Evolutionary conservation across 2,113 vertebrate species (phyloP), one percentile per base, ranked within the genome.

Genomic region (Meriones unguiculatus): DNA sequence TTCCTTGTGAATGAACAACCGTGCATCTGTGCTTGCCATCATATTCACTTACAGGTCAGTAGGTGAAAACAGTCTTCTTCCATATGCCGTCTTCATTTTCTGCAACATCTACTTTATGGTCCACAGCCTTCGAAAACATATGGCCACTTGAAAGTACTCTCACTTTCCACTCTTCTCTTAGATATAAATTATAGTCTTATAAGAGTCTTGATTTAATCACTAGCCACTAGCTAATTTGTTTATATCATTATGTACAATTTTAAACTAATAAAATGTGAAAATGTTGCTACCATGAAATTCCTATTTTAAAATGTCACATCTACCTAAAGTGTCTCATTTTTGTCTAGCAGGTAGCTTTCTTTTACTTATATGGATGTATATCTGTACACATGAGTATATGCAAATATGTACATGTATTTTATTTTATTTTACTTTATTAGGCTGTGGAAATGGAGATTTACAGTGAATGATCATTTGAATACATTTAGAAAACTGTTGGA

Each of bases 11-110:
- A 86, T 5, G 73, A 87, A 78, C 75, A 46, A 65, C 24, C 78
- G 5, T 11, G 7, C 3, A 1, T 73, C 65, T 77, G 65, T 94
- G 46, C 35, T 65, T 65, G 92, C 70, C 10, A 76, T 67, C 57
- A 67, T 77, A 24, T 86, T 85, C 28, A 77, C 95, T 94, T 94
- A 46, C 62, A 91, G 46, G 86, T 92, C 76, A 70, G 64, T 73
- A 73, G 46, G 59, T 86, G 22, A 89, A 3, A 5, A 35, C 30
- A 72, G 2, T 77, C 11, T 86, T 10, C 64, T 35, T 96, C 75
- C 86, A 67, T 62, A 89, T 30, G 69, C 50, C 59, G 52, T 25
- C 73, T 85, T 94, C 69, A 80, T 87, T 70, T 86, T 96, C 76
- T 85, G 25, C 14, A 62, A 38, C 41, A 52, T 91, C 94, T 76